A percentile compares a stretch with the other conserved stretches of the same genome.
Conservation (phyloP, 2,113 vertebrate species). For the Talpa occidentalis region DNA sequence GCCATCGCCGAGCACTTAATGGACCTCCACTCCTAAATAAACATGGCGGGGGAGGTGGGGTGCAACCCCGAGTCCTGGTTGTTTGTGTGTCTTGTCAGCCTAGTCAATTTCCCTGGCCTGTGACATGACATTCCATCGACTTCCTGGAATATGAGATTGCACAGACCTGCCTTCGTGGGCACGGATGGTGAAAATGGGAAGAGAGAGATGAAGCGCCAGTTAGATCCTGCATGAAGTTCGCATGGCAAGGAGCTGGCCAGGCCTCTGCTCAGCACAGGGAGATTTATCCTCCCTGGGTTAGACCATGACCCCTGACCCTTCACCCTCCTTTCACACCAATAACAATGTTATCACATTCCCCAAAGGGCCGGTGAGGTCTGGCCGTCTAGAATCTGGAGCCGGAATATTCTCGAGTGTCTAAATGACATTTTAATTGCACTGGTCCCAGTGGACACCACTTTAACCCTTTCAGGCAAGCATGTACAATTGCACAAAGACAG, state of each 20-base stretch:
- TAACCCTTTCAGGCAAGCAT: conserved; percentile 57
- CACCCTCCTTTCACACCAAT: conserved; percentile 65
- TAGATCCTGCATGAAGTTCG: conserved; percentile 64
- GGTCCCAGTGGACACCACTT: not conserved
- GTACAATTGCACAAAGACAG: conserved; percentile 21
- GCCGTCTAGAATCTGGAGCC: conserved; percentile 55
- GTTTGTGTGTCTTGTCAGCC: conserved; percentile 81
- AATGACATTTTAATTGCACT: conserved; percentile 72
- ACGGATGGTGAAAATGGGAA: conserved; percentile 34
- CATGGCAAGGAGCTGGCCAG: conserved; percentile 11
- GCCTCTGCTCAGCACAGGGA: not conserved
- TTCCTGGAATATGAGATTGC: conserved; percentile 75
- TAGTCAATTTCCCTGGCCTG: conserved; percentile 66
- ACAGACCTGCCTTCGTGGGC: conserved; percentile 68
- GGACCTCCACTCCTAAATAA: conserved; percentile 76
- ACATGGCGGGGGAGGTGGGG: conserved; percentile 25
- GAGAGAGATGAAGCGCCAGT: conserved; percentile 56
- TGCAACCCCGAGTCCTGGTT: conserved; percentile 19
- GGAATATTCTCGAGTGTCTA: conserved; percentile 39
- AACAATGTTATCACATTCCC: conserved; percentile 70
- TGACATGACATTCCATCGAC: not conserved
- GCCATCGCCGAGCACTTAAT: conserved; percentile 81
- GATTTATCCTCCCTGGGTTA: conserved; percentile 68
- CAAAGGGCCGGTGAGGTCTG: conserved; percentile 49
- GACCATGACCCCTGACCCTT: conserved; percentile 56